These are phyloP conservation scores for Tuberolachnus salignus DNA, from an alignment of 2,888 invertebrate genomes.

Conservation along the genomic window DNA sequence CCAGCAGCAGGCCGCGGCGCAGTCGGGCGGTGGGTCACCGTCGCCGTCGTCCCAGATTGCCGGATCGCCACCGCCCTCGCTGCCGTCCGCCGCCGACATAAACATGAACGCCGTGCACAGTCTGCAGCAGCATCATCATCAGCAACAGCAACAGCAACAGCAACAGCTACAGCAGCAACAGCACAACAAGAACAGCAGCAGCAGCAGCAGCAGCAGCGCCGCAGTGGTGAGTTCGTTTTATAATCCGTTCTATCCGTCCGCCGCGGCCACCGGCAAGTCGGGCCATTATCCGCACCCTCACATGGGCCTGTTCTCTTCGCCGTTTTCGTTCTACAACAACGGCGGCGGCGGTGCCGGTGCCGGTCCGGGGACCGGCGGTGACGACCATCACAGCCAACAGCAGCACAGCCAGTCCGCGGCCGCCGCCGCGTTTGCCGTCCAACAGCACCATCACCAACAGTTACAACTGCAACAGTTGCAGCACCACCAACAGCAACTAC, in stretches of 20 bases:
- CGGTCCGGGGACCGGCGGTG: not conserved
- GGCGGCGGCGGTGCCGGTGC: not conserved
- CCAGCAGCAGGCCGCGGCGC: slow-evolving; percentile 61
- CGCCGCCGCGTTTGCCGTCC: slow-evolving; percentile 49
- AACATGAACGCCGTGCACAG: slow-evolving; percentile 44
- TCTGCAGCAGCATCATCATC: slow-evolving; percentile 24
- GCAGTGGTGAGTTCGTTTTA: slow-evolving; percentile 74
- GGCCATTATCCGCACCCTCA: slow-evolving; percentile 59
- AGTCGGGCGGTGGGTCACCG: slow-evolving; percentile 65
- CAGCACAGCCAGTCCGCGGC: slow-evolving; percentile 39
- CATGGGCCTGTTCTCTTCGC: slow-evolving; percentile 48
- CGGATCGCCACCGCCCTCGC: slow-evolving; percentile 62
- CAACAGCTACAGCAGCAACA: not conserved
- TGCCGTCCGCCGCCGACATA: slow-evolving; percentile 61
- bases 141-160: slow-evolving; percentile 5
- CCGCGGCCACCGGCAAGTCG: slow-evolving; percentile 61
- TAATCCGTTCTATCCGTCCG: slow-evolving; percentile 69
- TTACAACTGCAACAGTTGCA: slow-evolving; percentile 16
- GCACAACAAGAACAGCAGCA: no score
- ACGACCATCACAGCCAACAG: slow-evolving; percentile 21
- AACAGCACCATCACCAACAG: slow-evolving; percentile 32
- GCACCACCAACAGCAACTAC: no score
- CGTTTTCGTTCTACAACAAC: slow-evolving; percentile 54
- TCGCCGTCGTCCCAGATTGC: slow-evolving; percentile 61
- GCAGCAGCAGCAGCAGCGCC: slow-evolving; percentile 61